phyloP scores from a whole-genome alignment of 1,140 invertebrate genomes.

The Lepidurus packardi region DNA sequence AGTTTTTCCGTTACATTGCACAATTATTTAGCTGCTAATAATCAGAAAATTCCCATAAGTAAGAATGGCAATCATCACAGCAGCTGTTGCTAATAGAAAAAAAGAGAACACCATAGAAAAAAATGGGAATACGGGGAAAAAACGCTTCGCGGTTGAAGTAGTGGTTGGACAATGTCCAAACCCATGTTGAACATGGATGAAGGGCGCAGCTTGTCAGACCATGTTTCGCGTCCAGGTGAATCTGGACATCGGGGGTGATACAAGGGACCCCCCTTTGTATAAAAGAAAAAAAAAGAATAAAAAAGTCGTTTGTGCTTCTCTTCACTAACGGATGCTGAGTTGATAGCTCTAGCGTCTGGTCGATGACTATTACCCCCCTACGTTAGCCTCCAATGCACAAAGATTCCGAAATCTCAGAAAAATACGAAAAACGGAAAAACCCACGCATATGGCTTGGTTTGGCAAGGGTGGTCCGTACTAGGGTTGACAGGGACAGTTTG shows the following conservation, averaged over 20 bases:
- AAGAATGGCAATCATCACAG: background rate
- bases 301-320: background rate
- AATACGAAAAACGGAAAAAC: background rate
- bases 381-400: background rate
- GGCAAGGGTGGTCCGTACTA: background rate
- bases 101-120: background rate
- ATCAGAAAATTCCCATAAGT: background rate
- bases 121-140: background rate
- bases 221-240: constrained; percentile 5
- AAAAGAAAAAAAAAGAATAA: background rate
- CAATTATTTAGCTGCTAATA: background rate
- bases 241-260: constrained; percentile 5
- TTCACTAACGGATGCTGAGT: background rate
- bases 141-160: background rate
- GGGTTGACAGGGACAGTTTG: constrained; percentile 18
- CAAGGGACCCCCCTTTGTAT: background rate
- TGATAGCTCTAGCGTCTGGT: constrained; percentile 9
- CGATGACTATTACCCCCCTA: constrained; percentile 1
- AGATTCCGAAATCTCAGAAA: background rate
- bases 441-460: background rate
- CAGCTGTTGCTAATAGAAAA: background rate
- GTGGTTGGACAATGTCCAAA: constrained; percentile 8
- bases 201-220: constrained; percentile 7
- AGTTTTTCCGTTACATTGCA: background rate
- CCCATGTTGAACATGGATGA: background rate